A percentile compares a stretch with the other conserved stretches of the same genome.
Conservation (phyloP, 2,888 invertebrate species). For the Eristalis pertinax region DNA sequence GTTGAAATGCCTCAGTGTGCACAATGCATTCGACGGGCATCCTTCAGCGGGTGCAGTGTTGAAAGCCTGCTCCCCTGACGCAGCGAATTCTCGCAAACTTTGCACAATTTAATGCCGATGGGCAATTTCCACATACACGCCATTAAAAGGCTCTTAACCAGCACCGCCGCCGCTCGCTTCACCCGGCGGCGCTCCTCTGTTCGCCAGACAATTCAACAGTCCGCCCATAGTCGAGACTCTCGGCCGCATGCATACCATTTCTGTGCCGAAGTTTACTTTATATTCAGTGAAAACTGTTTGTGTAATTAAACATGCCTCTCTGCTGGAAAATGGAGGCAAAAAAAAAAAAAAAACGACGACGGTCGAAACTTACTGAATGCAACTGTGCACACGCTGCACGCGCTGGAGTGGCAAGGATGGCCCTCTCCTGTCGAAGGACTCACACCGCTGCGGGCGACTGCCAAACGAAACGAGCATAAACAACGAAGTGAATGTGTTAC, state of each 20-base stretch:
- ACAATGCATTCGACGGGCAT: not conserved
- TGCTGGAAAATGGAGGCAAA: not conserved
- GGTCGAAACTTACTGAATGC: not conserved
- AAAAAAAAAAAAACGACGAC: not conserved
- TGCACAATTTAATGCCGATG: constrained; percentile 15
- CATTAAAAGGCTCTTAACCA: constrained; percentile 7
- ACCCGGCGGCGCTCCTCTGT: not conserved
- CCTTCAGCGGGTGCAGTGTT: not conserved
- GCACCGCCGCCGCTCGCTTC: not conserved
- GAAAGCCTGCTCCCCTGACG: not conserved
- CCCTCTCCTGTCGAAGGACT: not conserved
- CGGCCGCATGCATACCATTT: not conserved
- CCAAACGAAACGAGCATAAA: not conserved
- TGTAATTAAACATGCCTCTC: constrained; percentile 7
- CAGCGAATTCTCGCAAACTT: constrained; percentile 1
- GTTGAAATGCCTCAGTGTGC: not conserved
- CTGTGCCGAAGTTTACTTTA: constrained; percentile 6
- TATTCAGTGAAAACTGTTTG: constrained; percentile 5
- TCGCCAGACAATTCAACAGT: not conserved
- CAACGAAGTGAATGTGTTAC: not conserved
- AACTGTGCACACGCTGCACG: not conserved
- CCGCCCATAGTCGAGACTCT: not conserved
- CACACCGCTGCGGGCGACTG: not conserved
- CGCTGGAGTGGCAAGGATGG: not conserved
- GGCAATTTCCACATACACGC: constrained; percentile 18